These are phyloP conservation scores for Bruchidius siliquastri DNA, from an alignment of 2,888 invertebrate species.

Conservation along the genomic window DNA sequence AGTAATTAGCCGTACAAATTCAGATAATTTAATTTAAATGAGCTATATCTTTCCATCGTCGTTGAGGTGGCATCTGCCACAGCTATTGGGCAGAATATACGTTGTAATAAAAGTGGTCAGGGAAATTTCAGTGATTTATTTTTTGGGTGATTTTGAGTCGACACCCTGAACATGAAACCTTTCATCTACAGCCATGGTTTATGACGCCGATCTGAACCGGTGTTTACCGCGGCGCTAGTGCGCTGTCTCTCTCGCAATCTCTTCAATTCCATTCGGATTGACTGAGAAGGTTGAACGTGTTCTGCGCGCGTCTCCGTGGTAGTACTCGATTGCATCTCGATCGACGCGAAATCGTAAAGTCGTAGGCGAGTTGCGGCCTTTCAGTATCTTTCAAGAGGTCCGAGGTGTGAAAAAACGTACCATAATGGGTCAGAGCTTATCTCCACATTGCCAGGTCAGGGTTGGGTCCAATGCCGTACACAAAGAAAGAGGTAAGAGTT, in stretches of 20 bases:
- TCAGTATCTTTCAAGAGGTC: not conserved
- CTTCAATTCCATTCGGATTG: not conserved
- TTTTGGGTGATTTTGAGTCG: too few species aligned
- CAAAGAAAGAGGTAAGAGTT: constrained; percentile 20
- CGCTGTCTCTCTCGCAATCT: not conserved
- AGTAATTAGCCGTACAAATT: too few species aligned
- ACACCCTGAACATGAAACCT: not conserved
- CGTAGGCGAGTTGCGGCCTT: not conserved
- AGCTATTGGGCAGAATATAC: too few species aligned
- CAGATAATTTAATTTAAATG: too few species aligned
- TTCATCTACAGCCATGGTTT: not conserved
- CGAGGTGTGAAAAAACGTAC: not conserved
- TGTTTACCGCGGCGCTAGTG: not conserved
- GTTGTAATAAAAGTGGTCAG: too few species aligned
- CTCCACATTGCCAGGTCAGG: constrained; percentile 16
- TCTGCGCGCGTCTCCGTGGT: not conserved
- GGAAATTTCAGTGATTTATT: too few species aligned
- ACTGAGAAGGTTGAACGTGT: not conserved
- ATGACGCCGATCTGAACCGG: not conserved
- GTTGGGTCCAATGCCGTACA: constrained; percentile 11
- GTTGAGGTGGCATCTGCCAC: too few species aligned
- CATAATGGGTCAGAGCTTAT: constrained; percentile 25
- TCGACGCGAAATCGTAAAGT: not conserved
- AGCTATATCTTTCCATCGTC: too few species aligned
- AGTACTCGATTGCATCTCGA: too few species aligned